phyloP scores from a whole-genome alignment of 2,797 vertebrate species.

The Silurus lanzhouensis region DNA sequence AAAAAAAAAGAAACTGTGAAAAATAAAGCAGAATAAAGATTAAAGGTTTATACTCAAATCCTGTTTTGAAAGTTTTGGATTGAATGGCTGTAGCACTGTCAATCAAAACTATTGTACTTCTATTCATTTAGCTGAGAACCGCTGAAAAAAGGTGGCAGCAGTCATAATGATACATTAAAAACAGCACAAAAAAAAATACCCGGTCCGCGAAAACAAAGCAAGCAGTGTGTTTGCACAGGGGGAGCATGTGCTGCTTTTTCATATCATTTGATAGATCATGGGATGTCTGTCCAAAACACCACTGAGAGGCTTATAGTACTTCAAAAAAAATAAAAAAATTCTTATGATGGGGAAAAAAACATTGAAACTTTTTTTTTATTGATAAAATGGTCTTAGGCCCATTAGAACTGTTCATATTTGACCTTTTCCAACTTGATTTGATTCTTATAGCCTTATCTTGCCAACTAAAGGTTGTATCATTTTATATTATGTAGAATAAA shows the following conservation, averaged over 20 bases:
- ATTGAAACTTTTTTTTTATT: background rate
- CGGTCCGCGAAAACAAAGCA: slow-evolving; percentile 57
- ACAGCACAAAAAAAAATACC: slow-evolving; percentile 50
- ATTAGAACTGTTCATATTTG: background rate
- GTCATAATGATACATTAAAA: slow-evolving; percentile 35
- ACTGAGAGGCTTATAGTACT: background rate
- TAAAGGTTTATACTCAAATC: slow-evolving; percentile 11
- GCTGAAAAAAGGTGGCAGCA: slow-evolving; percentile 36
- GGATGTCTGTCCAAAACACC: slow-evolving; percentile 27
- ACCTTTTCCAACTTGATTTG: background rate
- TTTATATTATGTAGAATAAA: background rate
- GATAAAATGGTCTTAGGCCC: too few relatives aligned
- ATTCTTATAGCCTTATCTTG: background rate
- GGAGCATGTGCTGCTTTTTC: slow-evolving; percentile 54
- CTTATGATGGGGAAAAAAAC: background rate
- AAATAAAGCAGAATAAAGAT: slow-evolving; percentile 12
- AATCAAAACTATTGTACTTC: slow-evolving; percentile 17
- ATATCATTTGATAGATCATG: slow-evolving; percentile 60
- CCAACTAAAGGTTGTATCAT: background rate
- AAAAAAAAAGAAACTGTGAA: background rate
- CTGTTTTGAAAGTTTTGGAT: slow-evolving; percentile 28
- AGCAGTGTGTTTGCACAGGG: slow-evolving; percentile 58
- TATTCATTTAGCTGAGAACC: slow-evolving; percentile 18
- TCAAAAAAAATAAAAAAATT: slow-evolving; percentile 5
- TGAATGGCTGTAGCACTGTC: slow-evolving; percentile 20